Base-by-base conservation (phyloP, 2,888 invertebrate genomes). In the Protophormia terraenovae region DNA sequence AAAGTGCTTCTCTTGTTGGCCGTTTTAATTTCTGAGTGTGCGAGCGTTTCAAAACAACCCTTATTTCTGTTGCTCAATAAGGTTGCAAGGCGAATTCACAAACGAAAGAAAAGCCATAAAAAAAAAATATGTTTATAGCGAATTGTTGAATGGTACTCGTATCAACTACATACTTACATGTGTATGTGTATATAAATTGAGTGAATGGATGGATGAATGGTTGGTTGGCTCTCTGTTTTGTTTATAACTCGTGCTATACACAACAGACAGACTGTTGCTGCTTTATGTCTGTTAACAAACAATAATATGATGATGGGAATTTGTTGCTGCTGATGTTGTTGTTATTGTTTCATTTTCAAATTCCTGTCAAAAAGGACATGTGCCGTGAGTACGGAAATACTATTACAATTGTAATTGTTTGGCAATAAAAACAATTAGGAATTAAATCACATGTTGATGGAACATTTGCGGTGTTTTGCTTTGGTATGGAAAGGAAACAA, bases 171-270 rank as follows among this genome's bases (percentile, higher is more conserved):
- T n/a, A n/a, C n/a, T n/a, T n/a, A n/a, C n/a, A n/a, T n/a, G n/a
- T n/a, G n/a, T n/a, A n/a, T n/a, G n/a, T n/a, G n/a, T n/a, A n/a
- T n/a, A n/a, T n/a, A n/a, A n/a, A n/a, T n/a, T n/a, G 69, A 73
- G 32, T 45, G 50, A 73, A 29, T 64, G 50, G 3, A 60, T 32
- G 62, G 22, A 55, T 72, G 41, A 62, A 64, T 81, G 58, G 12
- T 24, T 58, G 58, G 45, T 22, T 60, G 72, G 69, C 76, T 88
- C 88, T 88, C 87, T 87, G 83, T 87, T 87, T 87, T 87, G 83
- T 87, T 87, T 83, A 73, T 79, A 73, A 67, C 66, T 66, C 83
- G 75, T 83, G 83, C 84, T 75, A 67, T 29, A 72, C 67, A 86
- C 84, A 86, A 77, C 84, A 87, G 79, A 64, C 86, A 79, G 86